Evolutionary conservation across 64 coral and sea anemone genomes (phyloP).

Genomic region (Orbicella faveolata): DNA sequence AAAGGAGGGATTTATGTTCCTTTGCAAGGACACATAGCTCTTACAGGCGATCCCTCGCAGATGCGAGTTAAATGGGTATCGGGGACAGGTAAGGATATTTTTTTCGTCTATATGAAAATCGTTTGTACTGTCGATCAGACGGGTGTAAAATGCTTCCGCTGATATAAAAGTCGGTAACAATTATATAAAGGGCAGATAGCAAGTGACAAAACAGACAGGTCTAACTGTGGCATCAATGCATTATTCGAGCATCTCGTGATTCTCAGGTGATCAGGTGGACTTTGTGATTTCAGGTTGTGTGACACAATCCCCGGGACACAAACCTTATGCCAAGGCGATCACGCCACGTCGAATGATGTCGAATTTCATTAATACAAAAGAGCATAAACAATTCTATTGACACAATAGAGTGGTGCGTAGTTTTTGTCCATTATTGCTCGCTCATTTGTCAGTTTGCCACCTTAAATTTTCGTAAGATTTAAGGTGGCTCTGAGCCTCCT

Average conservation of each 20-base stretch:
- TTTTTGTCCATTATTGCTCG: too few relatives aligned
- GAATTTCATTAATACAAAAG: too few relatives aligned
- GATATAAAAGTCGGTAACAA: too few relatives aligned
- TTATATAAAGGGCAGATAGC: too few relatives aligned
- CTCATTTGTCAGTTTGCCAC: too few relatives aligned
- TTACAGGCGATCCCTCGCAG: constrained; percentile 78
- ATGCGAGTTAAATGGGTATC: constrained; percentile 94
- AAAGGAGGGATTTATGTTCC: constrained; percentile 60
- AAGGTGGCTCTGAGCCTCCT: too few relatives aligned
- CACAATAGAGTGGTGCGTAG: too few relatives aligned
- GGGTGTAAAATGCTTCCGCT: too few relatives aligned
- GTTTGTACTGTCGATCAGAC: not conserved
- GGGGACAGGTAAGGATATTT: constrained; percentile 60
- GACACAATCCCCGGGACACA: not conserved
- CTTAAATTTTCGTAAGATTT: too few relatives aligned
- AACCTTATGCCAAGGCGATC: not conserved
- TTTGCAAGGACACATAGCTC: constrained; percentile 70
- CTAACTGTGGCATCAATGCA: too few relatives aligned
- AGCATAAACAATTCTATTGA: too few relatives aligned
- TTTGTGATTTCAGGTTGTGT: not conserved
- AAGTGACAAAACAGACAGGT: too few relatives aligned
- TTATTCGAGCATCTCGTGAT: not conserved
- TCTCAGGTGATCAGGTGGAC: not conserved
- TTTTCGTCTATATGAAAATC: not conserved
- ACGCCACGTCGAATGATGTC: not conserved